Percentiles rank a stretch among this genome's conserved stretches.
These are phyloP conservation scores for Ceuthmochares aereus DNA, from an alignment of 2,113 vertebrate genomes.

Conservation along the genomic window DNA sequence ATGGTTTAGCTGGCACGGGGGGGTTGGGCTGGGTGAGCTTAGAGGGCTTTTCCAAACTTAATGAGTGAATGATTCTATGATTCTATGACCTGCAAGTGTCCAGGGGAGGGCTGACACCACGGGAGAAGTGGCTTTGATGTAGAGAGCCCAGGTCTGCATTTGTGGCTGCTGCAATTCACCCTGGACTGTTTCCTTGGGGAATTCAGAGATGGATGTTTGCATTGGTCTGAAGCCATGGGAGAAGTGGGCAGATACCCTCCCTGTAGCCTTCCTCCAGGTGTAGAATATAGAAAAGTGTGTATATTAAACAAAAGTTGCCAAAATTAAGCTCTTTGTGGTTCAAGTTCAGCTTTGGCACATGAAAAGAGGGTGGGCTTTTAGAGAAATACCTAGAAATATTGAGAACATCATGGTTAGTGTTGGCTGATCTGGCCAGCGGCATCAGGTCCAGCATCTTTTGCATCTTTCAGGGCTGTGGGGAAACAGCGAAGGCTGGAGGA, in stretches of 20 bases:
- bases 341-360: background rate
- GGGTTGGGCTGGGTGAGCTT: too few species aligned
- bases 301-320: background rate
- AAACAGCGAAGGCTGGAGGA: background rate
- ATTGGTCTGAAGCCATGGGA: background rate
- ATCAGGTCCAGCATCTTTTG: background rate
- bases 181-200: rapidly evolving
- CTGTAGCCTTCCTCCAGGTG: rapidly evolving
- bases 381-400: rapidly evolving
- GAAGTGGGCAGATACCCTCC: background rate
- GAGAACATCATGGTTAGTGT: rapidly evolving
- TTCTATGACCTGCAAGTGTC: background rate
- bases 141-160: background rate
- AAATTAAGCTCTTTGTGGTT: background rate
- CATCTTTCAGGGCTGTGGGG: rapidly evolving
- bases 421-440: background rate
- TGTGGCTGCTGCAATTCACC: background rate
- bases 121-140: rapidly evolving
- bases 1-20: too few species aligned
- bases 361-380: background rate
- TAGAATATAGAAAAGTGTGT: rapidly evolving
- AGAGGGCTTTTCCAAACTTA: too few species aligned
- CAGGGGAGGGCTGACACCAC: background rate
- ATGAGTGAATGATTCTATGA: too few species aligned
- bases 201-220: background rate